Conservation (phyloP, 2,888 invertebrate species). For the Chaitophorus viminalis region DNA sequence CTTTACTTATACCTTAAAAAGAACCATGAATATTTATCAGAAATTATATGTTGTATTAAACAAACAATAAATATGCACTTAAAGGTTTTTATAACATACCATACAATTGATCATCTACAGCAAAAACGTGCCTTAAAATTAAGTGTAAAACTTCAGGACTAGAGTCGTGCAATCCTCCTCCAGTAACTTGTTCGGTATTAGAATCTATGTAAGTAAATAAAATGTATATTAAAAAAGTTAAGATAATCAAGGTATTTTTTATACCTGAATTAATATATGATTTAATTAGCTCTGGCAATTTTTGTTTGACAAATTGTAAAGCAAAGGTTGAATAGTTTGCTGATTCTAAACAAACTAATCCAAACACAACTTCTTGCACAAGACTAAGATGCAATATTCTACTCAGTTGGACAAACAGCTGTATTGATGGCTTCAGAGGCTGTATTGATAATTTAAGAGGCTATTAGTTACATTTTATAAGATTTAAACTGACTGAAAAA, state of each 20-base stretch:
- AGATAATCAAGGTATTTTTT: neutral
- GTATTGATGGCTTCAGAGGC: constrained; percentile 66
- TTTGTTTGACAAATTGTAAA: constrained; percentile 81
- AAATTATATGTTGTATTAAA: neutral
- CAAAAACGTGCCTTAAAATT: constrained; percentile 67
- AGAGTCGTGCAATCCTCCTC: constrained; percentile 89
- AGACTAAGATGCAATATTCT: constrained; percentile 86
- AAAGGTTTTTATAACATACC: neutral
- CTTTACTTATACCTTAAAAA: constrained; percentile 74
- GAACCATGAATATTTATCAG: constrained; percentile 15
- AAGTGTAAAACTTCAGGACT: constrained; percentile 82
- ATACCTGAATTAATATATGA: constrained; percentile 85
- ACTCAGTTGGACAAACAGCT: constrained; percentile 85
- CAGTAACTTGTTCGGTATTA: constrained; percentile 74
- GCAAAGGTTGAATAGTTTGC: constrained; percentile 78
- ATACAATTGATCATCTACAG: constrained; percentile 54
- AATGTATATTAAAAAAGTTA: neutral
- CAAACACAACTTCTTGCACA: constrained; percentile 91
- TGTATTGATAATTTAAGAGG: constrained; percentile 46
- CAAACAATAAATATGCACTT: neutral
- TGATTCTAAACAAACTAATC: constrained; percentile 85
- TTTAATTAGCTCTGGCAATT: constrained; percentile 85
- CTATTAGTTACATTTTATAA: constrained; percentile 45
- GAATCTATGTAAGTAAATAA: constrained; percentile 69
- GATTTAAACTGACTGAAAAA: neutral